Conservation (phyloP, 2,113 vertebrate genomes). For the Pantherophis guttatus region DNA sequence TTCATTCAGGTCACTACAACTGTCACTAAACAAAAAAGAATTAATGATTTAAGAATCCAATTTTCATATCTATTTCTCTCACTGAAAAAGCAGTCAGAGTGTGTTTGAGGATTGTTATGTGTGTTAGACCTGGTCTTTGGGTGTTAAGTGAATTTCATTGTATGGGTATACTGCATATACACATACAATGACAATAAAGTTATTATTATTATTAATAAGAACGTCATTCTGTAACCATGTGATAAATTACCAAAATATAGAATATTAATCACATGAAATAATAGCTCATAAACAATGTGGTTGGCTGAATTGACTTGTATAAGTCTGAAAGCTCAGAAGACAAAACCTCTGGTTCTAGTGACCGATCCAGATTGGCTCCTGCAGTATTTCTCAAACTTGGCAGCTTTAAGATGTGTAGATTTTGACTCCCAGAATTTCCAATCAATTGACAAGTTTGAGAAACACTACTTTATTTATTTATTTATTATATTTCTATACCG, state of each 20-base stretch:
- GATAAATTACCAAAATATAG: not conserved
- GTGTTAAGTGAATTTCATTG: too few relatives aligned
- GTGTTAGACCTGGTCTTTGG: too few relatives aligned
- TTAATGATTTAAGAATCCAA: not conserved
- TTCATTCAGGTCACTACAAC: conserved; percentile 69
- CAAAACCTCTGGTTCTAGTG: not conserved
- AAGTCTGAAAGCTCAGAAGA: not conserved
- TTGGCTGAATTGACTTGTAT: not conserved
- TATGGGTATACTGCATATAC: too few relatives aligned
- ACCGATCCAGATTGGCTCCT: not conserved
- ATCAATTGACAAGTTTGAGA: not conserved
- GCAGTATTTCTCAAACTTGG: not conserved
- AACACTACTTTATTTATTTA: not conserved
- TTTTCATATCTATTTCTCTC: not conserved
- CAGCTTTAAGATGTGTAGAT: not conserved
- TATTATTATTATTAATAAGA: not conserved
- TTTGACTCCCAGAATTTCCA: not conserved
- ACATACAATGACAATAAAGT: too few relatives aligned
- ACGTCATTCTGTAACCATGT: not conserved
- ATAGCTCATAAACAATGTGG: not conserved
- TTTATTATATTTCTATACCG: too few relatives aligned
- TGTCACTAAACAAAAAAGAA: conserved; percentile 66
- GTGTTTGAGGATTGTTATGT: too few relatives aligned
- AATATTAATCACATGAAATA: not conserved
- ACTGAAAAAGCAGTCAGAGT: not conserved